phyloP scores from a whole-genome alignment of 2,113 vertebrate genomes.

The Pterocles burchelli region DNA sequence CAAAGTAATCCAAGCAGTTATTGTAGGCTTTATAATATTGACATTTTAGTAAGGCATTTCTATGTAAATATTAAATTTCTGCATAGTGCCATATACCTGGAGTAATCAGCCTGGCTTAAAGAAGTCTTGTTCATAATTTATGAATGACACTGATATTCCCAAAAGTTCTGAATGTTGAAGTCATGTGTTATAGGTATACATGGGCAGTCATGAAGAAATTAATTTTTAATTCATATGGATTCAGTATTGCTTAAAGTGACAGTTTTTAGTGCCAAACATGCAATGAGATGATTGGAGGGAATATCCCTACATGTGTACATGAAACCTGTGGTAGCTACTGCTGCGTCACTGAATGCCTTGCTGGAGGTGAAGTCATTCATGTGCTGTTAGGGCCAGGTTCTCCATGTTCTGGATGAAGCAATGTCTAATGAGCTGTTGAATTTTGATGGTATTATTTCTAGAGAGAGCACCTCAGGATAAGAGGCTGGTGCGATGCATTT shows the following conservation, averaged over 20 bases:
- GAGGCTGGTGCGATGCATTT: background rate
- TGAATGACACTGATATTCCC: background rate
- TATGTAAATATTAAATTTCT: conserved; percentile 20
- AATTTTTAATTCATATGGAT: background rate
- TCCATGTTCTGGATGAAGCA: background rate
- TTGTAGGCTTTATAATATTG: background rate
- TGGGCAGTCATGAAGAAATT: background rate
- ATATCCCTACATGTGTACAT: accelerated
- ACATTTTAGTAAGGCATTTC: background rate
- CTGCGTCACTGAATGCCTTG: background rate
- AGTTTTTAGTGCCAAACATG: background rate
- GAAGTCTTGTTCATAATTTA: conserved; percentile 24
- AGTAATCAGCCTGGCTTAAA: background rate
- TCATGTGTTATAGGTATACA: background rate
- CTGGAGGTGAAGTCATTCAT: background rate
- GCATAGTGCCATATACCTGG: background rate
- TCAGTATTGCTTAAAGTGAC: background rate
- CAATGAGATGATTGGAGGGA: background rate
- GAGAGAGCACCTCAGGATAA: background rate
- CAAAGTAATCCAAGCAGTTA: background rate
- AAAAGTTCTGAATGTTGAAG: background rate
- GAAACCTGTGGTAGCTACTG: background rate
- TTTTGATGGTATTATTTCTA: background rate
- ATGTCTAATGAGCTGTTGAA: background rate
- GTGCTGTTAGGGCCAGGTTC: background rate